Evolutionary conservation across 2,113 vertebrate species (phyloP).

Genomic region (Varanus komodoensis): DNA sequence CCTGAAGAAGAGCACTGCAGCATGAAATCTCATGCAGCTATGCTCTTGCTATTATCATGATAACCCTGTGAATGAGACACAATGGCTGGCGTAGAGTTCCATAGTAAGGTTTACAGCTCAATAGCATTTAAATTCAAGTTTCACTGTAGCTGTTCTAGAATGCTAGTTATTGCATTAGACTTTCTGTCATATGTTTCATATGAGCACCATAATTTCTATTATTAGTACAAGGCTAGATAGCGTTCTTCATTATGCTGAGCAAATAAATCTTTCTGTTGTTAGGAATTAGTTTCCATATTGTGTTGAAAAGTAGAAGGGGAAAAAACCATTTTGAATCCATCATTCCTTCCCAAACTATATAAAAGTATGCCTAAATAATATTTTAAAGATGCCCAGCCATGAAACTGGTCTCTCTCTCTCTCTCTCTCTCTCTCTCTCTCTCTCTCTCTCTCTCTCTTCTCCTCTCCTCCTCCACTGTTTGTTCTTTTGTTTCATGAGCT

Average conservation of each 20-base stretch:
- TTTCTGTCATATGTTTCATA: not conserved
- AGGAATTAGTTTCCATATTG: not conserved
- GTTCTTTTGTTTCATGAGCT: not conserved
- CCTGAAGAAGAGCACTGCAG: not conserved
- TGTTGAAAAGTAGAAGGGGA: not conserved
- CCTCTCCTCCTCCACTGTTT: not conserved
- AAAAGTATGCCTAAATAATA: not conserved
- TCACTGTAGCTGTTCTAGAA: not conserved
- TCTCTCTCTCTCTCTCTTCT: no score
- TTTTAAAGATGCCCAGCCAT: not conserved
- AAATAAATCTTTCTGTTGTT: not conserved
- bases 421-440: no score
- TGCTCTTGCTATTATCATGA: not conserved
- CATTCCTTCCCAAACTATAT: not conserved
- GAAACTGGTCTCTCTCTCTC: not conserved
- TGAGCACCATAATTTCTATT: not conserved
- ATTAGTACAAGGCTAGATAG: not conserved
- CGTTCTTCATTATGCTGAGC: not conserved
- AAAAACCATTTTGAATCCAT: not conserved
- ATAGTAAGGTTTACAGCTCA: not conserved
- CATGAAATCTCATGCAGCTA: no score
- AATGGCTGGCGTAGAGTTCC: not conserved
- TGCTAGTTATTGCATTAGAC: not conserved
- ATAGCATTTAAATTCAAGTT: not conserved
- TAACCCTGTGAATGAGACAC: not conserved